Evolutionary conservation across 2,113 vertebrate genomes (phyloP).

Genomic region (Pteronura brasiliensis): DNA sequence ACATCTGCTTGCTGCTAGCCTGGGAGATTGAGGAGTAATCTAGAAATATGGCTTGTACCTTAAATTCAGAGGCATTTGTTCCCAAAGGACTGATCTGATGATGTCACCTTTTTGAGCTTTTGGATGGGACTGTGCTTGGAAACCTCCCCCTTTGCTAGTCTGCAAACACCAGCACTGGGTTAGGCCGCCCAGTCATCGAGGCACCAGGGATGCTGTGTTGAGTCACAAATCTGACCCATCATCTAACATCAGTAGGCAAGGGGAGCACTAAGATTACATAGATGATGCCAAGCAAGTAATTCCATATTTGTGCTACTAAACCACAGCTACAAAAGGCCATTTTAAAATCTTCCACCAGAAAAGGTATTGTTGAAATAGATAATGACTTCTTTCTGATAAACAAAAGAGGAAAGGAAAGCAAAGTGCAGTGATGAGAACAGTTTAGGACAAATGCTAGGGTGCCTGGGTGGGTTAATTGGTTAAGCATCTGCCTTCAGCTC

Average conservation of each 20-base stretch:
- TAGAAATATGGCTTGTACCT: not conserved
- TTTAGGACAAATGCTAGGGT: not conserved
- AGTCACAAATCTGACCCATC: not conserved
- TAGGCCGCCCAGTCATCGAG: not conserved
- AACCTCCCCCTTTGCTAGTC: not conserved
- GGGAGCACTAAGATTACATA: not conserved
- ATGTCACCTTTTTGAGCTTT: not conserved
- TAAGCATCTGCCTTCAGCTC: not conserved
- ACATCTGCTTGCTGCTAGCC: not conserved
- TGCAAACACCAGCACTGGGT: not conserved
- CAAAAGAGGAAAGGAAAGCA: not conserved
- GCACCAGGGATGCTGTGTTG: not conserved
- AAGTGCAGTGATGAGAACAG: not conserved
- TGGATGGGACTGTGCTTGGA: not conserved
- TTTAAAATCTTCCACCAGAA: not conserved
- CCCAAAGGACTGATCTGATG: not conserved
- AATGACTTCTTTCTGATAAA: not conserved
- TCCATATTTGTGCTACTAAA: not conserved
- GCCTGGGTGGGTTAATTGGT: not conserved
- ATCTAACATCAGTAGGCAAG: not conserved
- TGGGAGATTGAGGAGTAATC: not conserved
- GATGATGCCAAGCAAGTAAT: not conserved
- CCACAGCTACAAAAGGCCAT: not conserved
- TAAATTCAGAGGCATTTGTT: not conserved
- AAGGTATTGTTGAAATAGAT: not conserved